Base-by-base conservation (phyloP, 2,888 invertebrate species). In the Eilema sororculum region DNA sequence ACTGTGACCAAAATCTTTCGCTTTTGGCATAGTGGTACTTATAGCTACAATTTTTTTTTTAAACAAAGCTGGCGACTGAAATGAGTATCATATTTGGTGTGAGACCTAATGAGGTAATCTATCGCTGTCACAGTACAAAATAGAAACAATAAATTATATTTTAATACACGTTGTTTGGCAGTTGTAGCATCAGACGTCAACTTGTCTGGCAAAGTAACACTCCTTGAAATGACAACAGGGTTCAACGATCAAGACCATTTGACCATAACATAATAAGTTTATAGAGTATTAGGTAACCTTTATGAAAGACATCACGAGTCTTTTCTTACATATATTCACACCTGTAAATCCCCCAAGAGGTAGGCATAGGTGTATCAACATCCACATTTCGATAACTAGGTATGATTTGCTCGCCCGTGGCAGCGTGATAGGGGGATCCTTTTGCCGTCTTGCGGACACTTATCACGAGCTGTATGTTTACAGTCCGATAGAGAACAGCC, bases 191-290 rank as follows among this genome's bases (percentile, higher is more conserved):
- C 30, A 69, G 64, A 80, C 77, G 82, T 81, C 80, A 81, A 80
- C 16, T 24, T 76, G 82, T 78, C 80, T 81, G 70, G 69, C 77
- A 66, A 56, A 63, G 52, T 76, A 22, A 65, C 52, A 71, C 71
- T 73, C 79, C 77, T 79, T 81, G 81, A 81, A 73, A 78, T 67
- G 59, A 13, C 71, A 46, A 52, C 9, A 58, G 65, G 69, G 79
- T 75, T 80, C 79, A 81, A 72, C 70, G 72, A 58, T 75, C 76
- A 80, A 57, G 65, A 68, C 12, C n/a, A n/a, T n/a, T n/a, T n/a
- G n/a, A n/a, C n/a, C 61, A 59, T 66, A 56, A 41, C 4, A 24
- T 28, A 20, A 46, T 20, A 8, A 59, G 16, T 46, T 68, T 30
- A 68, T 5, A 64, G 41, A 63, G 46, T 68, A 46, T 16, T 64